These are phyloP conservation scores for Eristalis tenax DNA, from an alignment of 2,888 invertebrate species.

Conservation along the genomic window DNA sequence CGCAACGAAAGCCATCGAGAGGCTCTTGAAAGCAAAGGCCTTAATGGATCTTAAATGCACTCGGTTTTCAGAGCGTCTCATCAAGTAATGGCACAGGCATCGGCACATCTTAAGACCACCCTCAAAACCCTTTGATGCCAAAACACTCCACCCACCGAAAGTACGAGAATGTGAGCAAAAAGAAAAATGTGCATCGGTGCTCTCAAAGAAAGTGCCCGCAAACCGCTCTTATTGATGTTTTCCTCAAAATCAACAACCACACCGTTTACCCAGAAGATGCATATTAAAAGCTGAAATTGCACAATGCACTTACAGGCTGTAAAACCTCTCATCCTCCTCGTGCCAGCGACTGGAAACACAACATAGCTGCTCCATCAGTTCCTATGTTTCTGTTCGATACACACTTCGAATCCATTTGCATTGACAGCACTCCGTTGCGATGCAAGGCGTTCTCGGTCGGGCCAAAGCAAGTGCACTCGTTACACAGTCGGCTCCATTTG, in stretches of 20 bases:
- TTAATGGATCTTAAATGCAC: not conserved
- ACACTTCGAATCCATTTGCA: slow-evolving; percentile 68
- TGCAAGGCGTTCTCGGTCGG: slow-evolving; percentile 25
- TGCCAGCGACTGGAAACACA: not conserved
- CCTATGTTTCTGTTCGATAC: slow-evolving; percentile 56
- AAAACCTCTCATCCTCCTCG: not conserved
- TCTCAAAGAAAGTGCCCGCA: slow-evolving; percentile 51
- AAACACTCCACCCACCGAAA: slow-evolving; percentile 12
- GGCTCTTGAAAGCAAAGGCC: not conserved
- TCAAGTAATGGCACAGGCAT: not conserved
- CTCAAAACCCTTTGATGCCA: slow-evolving; percentile 32
- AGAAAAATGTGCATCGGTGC: slow-evolving; percentile 8
- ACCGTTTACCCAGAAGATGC: slow-evolving; percentile 37
- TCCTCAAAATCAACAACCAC: slow-evolving; percentile 39
- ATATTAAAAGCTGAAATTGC: slow-evolving; percentile 66
- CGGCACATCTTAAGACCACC: slow-evolving; percentile 4
- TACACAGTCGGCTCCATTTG: not conserved
- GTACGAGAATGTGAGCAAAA: not conserved
- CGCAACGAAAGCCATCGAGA: not conserved
- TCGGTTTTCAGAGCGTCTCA: not conserved
- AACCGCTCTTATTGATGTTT: slow-evolving; percentile 42
- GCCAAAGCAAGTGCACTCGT: slow-evolving; percentile 39
- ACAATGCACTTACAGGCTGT: slow-evolving; percentile 53
- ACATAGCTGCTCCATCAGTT: not conserved
- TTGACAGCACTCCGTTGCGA: slow-evolving; percentile 47